Evolutionary conservation across 1,140 invertebrate species (phyloP).

Genomic region (Choristoneura fumiferana): DNA sequence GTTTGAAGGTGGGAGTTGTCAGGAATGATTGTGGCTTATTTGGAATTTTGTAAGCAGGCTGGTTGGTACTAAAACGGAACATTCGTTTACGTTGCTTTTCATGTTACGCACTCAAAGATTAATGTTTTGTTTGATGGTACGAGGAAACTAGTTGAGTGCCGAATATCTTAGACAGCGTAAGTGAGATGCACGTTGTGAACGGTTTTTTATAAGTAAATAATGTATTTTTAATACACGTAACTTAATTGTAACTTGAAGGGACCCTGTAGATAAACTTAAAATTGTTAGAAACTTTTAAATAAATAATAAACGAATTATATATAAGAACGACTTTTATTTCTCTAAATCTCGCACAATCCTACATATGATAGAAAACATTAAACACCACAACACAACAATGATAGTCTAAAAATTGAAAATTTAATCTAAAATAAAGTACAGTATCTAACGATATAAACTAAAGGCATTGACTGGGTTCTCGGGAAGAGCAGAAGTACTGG

Average conservation of each 20-base stretch:
- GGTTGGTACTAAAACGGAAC: conserved; percentile 18
- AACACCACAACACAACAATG: conserved; percentile 24
- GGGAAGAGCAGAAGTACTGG: no score
- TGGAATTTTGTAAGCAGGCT: conserved; percentile 23
- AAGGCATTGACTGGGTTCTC: not conserved
- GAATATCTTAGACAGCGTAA: conserved; percentile 14
- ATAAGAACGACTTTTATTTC: conserved; percentile 4
- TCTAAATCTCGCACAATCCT: not conserved
- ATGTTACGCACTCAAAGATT: conserved; percentile 34
- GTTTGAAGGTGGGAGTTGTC: no score
- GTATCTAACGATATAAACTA: conserved; percentile 11
- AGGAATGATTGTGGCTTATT: conserved; percentile 30
- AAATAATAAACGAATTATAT: conserved; percentile 2
- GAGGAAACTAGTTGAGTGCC: conserved; percentile 12
- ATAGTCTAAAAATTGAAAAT: conserved; percentile 45
- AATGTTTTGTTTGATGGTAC: conserved; percentile 20
- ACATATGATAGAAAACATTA: no score
- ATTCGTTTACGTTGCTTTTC: conserved; percentile 32
- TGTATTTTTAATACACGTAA: conserved; percentile 14
- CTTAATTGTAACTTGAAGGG: conserved; percentile 7
- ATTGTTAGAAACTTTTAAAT: not conserved
- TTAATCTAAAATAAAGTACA: conserved; percentile 42
- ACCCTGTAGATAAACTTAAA: conserved; percentile 11
- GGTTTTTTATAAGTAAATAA: conserved; percentile 11
- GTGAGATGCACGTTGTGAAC: not conserved